Evolutionary conservation across 2,888 invertebrate genomes (phyloP).

Genomic region (Monochamus alternatus): DNA sequence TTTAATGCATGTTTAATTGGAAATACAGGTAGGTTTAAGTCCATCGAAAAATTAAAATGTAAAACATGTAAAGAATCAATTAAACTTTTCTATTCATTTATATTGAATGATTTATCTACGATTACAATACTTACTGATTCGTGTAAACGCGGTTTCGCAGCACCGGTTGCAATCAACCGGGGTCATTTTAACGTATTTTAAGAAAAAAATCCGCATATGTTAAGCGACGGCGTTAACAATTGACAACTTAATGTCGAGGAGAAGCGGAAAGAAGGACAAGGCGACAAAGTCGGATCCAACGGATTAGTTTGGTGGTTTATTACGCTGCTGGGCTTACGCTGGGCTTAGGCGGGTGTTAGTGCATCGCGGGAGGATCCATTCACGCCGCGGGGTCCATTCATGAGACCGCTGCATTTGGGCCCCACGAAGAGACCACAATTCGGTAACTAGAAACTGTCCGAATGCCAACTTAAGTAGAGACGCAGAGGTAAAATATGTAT

Average conservation of each 20-base stretch:
- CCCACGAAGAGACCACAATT: constrained; percentile 17
- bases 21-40: too few species aligned
- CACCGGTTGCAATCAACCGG: too few species aligned
- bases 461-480: constrained; percentile 22
- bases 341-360: constrained; percentile 55
- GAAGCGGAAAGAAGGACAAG: constrained; percentile 49
- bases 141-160: too few species aligned
- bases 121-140: too few species aligned
- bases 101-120: too few species aligned
- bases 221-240: constrained; percentile 46
- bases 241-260: constrained; percentile 55
- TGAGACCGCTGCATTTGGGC: not conserved
- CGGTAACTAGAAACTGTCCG: constrained; percentile 27
- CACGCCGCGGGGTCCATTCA: constrained; percentile 32
- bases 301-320: constrained; percentile 60
- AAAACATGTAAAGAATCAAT: too few species aligned
- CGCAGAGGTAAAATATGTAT: too few species aligned
- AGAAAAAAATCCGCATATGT: constrained; percentile 27
- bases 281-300: constrained; percentile 52
- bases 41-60: too few species aligned
- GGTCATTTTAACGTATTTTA: constrained; percentile 2
- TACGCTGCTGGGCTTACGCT: constrained; percentile 55
- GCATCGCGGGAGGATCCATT: constrained; percentile 42
- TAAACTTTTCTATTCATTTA: too few species aligned
- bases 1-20: too few species aligned